Percentiles rank a stretch among this genome's conserved stretches.
Conservation (phyloP, 2,797 vertebrate genomes). For the Syncerus caffer region DNA sequence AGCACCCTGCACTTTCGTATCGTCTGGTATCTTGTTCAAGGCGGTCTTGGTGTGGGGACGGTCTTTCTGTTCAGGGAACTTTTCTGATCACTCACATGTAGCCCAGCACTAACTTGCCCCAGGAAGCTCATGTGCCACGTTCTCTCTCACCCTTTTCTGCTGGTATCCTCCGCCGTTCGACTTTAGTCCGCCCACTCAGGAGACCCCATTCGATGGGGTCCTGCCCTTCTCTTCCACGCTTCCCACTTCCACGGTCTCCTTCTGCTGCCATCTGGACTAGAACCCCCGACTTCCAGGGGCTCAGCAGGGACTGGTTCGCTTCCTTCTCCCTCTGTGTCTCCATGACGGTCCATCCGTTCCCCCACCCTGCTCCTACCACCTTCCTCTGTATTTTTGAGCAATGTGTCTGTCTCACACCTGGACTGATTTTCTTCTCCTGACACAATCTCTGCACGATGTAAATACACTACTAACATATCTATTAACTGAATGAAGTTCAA, state of each 20-base stretch:
- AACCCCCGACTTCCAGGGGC: not conserved
- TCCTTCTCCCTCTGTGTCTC: not conserved
- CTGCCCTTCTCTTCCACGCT: not conserved
- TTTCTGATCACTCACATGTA: not conserved
- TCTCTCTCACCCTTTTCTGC: not conserved
- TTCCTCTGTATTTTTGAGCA: not conserved
- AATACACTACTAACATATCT: not conserved
- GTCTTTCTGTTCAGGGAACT: not conserved
- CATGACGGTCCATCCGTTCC: not conserved
- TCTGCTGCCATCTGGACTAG: not conserved
- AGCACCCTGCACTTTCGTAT: not conserved
- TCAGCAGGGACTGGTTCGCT: not conserved
- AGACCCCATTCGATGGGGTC: not conserved
- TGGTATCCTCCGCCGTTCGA: fast-evolving
- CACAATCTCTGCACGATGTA: not conserved
- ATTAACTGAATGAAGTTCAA: not conserved
- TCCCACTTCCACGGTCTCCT: not conserved
- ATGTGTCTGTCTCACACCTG: too few species aligned
- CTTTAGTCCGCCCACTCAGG: not conserved
- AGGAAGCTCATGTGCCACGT: not conserved
- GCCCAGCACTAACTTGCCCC: fast-evolving
- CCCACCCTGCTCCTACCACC: not conserved
- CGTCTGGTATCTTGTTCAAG: not conserved
- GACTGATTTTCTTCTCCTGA: not conserved
- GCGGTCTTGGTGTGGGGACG: too few species aligned